Conservation (phyloP, 2,797 vertebrate genomes). For the Falco novaeseelandiae region DNA sequence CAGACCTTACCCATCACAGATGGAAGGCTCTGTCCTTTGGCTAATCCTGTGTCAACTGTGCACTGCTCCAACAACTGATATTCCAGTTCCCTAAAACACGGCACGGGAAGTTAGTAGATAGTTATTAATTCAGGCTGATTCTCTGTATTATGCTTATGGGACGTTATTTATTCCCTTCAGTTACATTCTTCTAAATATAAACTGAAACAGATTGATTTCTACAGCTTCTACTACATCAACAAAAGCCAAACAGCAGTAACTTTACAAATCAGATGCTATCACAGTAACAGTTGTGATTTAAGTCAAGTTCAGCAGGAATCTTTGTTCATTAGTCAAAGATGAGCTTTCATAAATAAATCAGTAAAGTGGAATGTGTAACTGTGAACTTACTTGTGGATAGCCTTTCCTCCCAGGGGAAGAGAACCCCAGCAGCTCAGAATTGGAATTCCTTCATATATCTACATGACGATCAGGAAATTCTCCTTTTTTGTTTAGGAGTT, state of each 20-base stretch:
- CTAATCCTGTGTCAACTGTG: constrained; percentile 89
- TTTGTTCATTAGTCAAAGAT: background rate
- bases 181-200: background rate
- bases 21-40: constrained; percentile 88
- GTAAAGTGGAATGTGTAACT: background rate
- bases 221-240: background rate
- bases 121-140: background rate
- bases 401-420: constrained; percentile 93
- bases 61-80: constrained; percentile 90
- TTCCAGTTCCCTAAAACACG: constrained; percentile 85
- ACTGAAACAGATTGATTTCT: background rate
- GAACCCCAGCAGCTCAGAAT: constrained; percentile 95
- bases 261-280: background rate
- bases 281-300: background rate
- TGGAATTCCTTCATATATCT: constrained; percentile 96
- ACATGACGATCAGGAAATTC: constrained; percentile 44
- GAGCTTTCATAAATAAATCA: background rate
- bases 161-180: background rate
- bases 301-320: background rate
- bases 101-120: background rate
- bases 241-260: background rate
- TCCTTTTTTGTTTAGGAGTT: background rate
- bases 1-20: constrained; percentile 85
- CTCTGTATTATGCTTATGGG: background rate
- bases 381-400: constrained; percentile 92